phyloP scores from a whole-genome alignment of 64 coral and sea anemone genomes.

The Astreopora myriophthalma region DNA sequence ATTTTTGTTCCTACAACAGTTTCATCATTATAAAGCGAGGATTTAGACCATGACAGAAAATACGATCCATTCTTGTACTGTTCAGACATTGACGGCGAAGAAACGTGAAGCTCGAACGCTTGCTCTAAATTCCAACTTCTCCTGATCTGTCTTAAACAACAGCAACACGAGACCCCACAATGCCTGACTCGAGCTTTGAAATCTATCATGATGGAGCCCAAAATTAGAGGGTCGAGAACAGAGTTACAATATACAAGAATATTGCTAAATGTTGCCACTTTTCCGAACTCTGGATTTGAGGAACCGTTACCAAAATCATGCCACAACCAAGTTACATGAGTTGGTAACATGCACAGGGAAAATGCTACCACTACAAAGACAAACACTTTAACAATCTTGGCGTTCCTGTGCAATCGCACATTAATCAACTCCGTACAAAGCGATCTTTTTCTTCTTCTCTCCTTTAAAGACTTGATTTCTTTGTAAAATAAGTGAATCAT shows the following conservation, averaged over 20 bases:
- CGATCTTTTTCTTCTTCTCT: background rate
- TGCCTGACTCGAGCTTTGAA: background rate
- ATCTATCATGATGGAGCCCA: slow-evolving; percentile 68
- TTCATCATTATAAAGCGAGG: background rate
- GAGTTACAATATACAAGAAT: slow-evolving; percentile 90
- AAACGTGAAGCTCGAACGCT: background rate
- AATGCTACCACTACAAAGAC: slow-evolving; percentile 70
- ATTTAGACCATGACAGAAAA: background rate
- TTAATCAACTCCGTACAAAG: slow-evolving; percentile 18
- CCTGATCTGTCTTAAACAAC: background rate
- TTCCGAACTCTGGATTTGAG: slow-evolving; percentile 31
- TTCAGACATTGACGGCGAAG: background rate
- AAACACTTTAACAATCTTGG: slow-evolving; percentile 80
- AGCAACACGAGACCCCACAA: background rate
- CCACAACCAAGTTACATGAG: slow-evolving; percentile 81
- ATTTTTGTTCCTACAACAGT: background rate
- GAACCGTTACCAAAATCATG: slow-evolving; percentile 75
- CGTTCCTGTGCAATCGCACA: slow-evolving; percentile 41
- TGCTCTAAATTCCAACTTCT: background rate
- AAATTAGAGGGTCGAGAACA: slow-evolving; percentile 87
- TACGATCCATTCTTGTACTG: background rate
- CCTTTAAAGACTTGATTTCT: slow-evolving; percentile 44
- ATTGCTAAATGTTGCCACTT: slow-evolving; percentile 87
- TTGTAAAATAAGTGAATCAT: slow-evolving; percentile 49
- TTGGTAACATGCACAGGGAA: slow-evolving; percentile 77